These are phyloP conservation scores for Plagodis dolabraria DNA, from an alignment of 2,888 invertebrate species.

Conservation along the genomic window DNA sequence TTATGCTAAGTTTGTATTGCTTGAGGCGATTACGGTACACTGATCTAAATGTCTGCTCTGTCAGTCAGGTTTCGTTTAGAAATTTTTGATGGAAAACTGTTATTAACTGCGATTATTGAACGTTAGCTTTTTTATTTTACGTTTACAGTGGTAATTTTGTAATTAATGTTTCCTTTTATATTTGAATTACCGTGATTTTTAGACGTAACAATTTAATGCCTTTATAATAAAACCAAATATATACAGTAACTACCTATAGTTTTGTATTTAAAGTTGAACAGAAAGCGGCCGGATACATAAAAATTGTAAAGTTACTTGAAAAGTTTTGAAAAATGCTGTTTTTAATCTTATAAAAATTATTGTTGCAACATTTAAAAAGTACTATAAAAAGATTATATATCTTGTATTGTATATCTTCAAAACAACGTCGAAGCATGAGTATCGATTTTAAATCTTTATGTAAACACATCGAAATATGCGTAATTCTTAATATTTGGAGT, in stretches of 20 bases:
- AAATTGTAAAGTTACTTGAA: too few species aligned
- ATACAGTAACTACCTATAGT: too few species aligned
- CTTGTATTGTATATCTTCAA: not conserved
- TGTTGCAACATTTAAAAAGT: not conserved
- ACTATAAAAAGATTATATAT: not conserved
- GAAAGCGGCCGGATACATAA: too few species aligned
- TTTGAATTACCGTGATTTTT: not conserved
- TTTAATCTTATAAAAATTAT: not conserved
- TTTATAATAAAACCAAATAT: too few species aligned
- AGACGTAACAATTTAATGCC: not conserved
- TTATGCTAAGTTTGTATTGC: conserved; percentile 45
- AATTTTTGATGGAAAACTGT: conserved; percentile 76
- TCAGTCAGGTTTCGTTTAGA: conserved; percentile 66
- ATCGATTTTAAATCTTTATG: conserved; percentile 31
- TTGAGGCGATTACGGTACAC: conserved; percentile 69
- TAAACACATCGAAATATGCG: conserved; percentile 60
- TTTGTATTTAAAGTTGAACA: too few species aligned
- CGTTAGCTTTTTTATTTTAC: conserved; percentile 25
- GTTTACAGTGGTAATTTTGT: conserved; percentile 18
- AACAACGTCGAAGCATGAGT: conserved; percentile 6
- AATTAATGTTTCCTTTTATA: conserved; percentile 24
- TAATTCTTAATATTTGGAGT: conserved; percentile 59
- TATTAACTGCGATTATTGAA: conserved; percentile 55
- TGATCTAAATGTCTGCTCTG: conserved; percentile 65
- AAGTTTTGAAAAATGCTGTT: too few species aligned